phyloP scores from a whole-genome alignment of 1,140 invertebrate genomes.

The Vanessa atalanta region DNA sequence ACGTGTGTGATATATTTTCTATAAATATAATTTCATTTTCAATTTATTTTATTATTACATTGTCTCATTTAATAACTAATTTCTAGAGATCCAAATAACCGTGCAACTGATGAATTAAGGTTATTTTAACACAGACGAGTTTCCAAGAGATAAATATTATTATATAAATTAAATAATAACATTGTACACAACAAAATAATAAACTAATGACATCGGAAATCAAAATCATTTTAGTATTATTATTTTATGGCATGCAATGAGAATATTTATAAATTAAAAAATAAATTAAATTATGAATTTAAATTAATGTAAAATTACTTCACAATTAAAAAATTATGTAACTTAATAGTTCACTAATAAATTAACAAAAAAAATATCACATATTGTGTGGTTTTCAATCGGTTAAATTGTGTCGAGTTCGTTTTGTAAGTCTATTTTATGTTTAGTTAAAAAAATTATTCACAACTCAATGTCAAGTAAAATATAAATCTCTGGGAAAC shows the following conservation, averaged over 20 bases:
- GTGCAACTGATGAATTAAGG: background rate
- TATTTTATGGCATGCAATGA: background rate
- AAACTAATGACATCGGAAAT: conserved; percentile 4
- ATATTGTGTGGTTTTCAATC: too few relatives aligned
- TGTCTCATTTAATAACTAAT: background rate
- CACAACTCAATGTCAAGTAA: conserved; percentile 1
- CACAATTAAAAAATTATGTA: too few relatives aligned
- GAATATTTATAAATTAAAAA: background rate
- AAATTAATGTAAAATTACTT: too few relatives aligned
- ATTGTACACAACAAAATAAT: background rate
- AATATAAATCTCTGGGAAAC: conserved; percentile 18
- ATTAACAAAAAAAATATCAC: too few relatives aligned
- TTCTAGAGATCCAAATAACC: conserved; percentile 7
- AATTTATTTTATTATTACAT: background rate
- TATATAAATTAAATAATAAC: background rate
- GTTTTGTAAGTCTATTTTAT: background rate
- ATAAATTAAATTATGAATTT: too few relatives aligned
- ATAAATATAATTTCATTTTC: too few relatives aligned
- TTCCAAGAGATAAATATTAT: background rate
- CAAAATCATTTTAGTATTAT: conserved; percentile 4
- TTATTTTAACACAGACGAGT: background rate
- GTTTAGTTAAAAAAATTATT: background rate
- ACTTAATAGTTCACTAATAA: too few relatives aligned
- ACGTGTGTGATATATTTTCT: too few relatives aligned
- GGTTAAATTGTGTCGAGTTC: background rate